Base-by-base conservation (phyloP, 1,140 invertebrate genomes). In the Diachasmimorpha longicaudata region DNA sequence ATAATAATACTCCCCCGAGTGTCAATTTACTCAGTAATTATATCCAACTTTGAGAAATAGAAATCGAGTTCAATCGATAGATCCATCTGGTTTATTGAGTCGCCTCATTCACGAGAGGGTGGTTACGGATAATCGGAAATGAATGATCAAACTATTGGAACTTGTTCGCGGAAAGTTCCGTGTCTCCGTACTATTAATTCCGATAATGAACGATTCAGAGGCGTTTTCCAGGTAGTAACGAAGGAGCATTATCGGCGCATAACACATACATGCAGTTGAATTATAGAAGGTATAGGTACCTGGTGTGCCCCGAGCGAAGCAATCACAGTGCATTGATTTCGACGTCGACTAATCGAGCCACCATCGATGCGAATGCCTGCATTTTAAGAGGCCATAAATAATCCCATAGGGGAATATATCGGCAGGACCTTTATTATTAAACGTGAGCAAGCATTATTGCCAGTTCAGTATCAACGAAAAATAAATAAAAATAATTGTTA, bases 251-350 rank as follows among this genome's bases (percentile, higher is more conserved):
- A 78, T 79, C 67, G 31, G 13, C 21, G 42, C 14, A 66, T 36
- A 19, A 72, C 46, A 72, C 25, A 58, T 63, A 63, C 11, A 63
- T 63, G 19, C 21, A 63, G 58, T 63, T 63, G 58, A 31, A 25
- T 63, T 63, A 63, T 63, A 63, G 58, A 31, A 10, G 21, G 21
- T 19, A 58, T 31, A 63, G 58, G 23, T 11, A 31, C 25, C 70
- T 37, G 19, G 11, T 19, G 37, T 67, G 77, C 75, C 73, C 55
- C 72, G 37, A 81, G 78, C 72, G 48, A 78, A 78, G 79, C 79
- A 81, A 81, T 81, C 79, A 78, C 74, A 25, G 72, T 13, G 76
- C 78, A 78, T 81, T 81, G 79, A 81, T 81, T 81, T 81, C 67
- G 76, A 78, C 76, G 77, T 68, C 67, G 63, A 79, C 79, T 79